phyloP scores from a whole-genome alignment of 2,888 invertebrate species.

The Drosophila atripex region DNA sequence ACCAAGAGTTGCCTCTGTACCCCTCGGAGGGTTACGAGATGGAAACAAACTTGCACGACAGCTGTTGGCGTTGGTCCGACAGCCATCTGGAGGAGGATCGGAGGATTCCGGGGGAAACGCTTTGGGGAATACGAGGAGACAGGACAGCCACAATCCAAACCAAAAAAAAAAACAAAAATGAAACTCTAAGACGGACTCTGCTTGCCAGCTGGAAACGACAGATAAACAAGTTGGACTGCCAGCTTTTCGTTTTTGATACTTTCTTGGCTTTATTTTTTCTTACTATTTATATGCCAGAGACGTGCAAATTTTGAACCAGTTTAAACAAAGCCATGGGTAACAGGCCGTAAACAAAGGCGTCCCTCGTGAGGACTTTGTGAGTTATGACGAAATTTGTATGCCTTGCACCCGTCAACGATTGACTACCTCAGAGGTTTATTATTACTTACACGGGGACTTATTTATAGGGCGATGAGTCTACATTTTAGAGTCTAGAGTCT shows the following conservation, averaged over 20 bases:
- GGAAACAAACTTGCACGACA: slow-evolving; percentile 62
- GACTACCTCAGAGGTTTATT: slow-evolving; percentile 38
- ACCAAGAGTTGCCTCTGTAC: not conserved
- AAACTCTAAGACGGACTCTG: slow-evolving; percentile 34
- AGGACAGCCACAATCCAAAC: slow-evolving; percentile 55
- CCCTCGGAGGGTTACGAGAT: slow-evolving; percentile 40
- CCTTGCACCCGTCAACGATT: slow-evolving; percentile 56
- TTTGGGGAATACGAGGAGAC: slow-evolving; percentile 33
- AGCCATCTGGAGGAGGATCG: slow-evolving; percentile 40
- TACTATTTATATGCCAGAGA: slow-evolving; percentile 67
- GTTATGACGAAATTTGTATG: slow-evolving; percentile 70
- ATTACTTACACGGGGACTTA: slow-evolving; percentile 16
- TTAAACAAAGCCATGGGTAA: slow-evolving; percentile 63
- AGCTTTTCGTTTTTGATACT: slow-evolving; percentile 21
- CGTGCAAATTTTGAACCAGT: slow-evolving; percentile 77
- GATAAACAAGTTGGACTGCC: slow-evolving; percentile 61
- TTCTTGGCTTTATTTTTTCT: slow-evolving; percentile 22
- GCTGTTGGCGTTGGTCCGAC: slow-evolving; percentile 67
- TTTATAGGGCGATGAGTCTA: slow-evolving; percentile 15
- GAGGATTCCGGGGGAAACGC: slow-evolving; percentile 8
- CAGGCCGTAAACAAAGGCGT: slow-evolving; percentile 40
- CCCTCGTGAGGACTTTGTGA: slow-evolving; percentile 32
- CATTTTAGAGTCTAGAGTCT: not conserved
- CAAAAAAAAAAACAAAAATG: not conserved
- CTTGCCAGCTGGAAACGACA: slow-evolving; percentile 66